These are phyloP conservation scores for Argentina silus DNA, from an alignment of 2,797 vertebrate species.

Conservation along the genomic window DNA sequence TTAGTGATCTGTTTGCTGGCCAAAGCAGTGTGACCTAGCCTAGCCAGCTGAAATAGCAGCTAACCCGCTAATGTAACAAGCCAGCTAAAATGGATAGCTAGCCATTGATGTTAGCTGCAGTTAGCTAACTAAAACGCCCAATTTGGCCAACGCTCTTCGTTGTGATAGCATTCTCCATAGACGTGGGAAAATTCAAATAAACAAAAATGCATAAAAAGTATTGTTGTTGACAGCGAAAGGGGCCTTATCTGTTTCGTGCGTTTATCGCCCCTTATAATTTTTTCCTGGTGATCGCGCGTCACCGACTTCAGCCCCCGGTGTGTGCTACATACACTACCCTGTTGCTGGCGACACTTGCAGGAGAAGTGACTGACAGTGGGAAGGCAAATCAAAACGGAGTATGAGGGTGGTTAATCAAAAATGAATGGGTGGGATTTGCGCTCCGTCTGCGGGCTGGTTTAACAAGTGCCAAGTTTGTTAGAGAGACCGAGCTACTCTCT, in stretches of 20 bases:
- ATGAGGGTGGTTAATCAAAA: constrained; percentile 23
- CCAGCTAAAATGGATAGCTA: constrained; percentile 51
- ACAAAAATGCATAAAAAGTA: constrained; percentile 30
- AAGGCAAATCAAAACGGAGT: constrained; percentile 53
- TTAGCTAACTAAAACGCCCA: constrained; percentile 50
- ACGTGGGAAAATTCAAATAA: background rate
- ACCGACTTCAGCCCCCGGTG: constrained; percentile 72
- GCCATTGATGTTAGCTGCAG: constrained; percentile 64
- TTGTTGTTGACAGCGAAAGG: constrained; percentile 46
- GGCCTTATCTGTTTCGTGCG: constrained; percentile 48
- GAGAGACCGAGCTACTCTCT: constrained; percentile 50
- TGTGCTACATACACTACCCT: constrained; percentile 46
- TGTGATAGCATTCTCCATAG: constrained; percentile 11
- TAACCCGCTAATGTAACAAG: constrained; percentile 25
- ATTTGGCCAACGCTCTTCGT: constrained; percentile 42
- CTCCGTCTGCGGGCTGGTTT: background rate
- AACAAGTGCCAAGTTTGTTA: constrained; percentile 61
- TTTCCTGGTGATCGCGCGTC: constrained; percentile 68
- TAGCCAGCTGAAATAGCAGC: background rate
- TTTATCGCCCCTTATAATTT: constrained; percentile 61
- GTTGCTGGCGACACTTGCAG: constrained; percentile 61
- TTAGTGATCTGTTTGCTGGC: background rate
- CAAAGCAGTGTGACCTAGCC: background rate
- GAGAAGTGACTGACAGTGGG: constrained; percentile 54
- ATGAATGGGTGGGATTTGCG: constrained; percentile 40